Evolutionary conservation across 2,888 invertebrate genomes (phyloP).

Genomic region (Alsophila aescularia): DNA sequence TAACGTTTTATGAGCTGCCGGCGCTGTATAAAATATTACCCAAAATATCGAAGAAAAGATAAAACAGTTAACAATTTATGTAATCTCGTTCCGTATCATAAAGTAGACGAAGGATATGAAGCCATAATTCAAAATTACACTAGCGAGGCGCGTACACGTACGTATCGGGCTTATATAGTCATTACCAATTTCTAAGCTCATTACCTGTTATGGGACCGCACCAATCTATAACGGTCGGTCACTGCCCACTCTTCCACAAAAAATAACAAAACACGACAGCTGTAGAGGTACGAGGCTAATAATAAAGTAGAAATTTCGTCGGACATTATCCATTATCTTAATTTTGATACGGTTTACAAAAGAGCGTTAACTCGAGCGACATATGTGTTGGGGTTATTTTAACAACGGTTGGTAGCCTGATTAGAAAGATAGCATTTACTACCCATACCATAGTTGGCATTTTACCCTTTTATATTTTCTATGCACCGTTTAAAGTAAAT

Average conservation of each 20-base stretch:
- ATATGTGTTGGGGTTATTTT: conserved; percentile 60
- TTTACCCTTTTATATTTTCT: conserved; percentile 31
- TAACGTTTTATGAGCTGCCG: conserved; percentile 13
- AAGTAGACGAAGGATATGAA: conserved; percentile 58
- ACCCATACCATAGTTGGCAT: too few species aligned
- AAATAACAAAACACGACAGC: conserved; percentile 73
- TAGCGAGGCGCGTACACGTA: conserved; percentile 52
- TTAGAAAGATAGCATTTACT: conserved; percentile 53
- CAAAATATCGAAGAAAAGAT: conserved; percentile 28
- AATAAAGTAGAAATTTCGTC: conserved; percentile 75
- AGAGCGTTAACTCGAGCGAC: conserved; percentile 75
- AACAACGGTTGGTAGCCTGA: conserved; percentile 45
- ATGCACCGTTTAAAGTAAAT: conserved; percentile 34
- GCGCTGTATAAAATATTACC: conserved; percentile 25
- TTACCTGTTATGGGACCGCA: conserved; percentile 73
- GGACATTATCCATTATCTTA: conserved; percentile 81
- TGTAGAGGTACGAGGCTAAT: conserved; percentile 65
- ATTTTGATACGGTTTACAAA: conserved; percentile 81
- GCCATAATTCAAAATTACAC: conserved; percentile 66
- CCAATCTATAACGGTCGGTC: conserved; percentile 71
- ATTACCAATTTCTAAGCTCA: conserved; percentile 78
- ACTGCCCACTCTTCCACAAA: conserved; percentile 63
- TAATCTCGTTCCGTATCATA: conserved; percentile 52
- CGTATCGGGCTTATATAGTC: conserved; percentile 69
- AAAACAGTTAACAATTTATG: conserved; percentile 36